Evolutionary conservation across 1,140 invertebrate genomes (phyloP).

Genomic region (Saccostrea cuccullata): DNA sequence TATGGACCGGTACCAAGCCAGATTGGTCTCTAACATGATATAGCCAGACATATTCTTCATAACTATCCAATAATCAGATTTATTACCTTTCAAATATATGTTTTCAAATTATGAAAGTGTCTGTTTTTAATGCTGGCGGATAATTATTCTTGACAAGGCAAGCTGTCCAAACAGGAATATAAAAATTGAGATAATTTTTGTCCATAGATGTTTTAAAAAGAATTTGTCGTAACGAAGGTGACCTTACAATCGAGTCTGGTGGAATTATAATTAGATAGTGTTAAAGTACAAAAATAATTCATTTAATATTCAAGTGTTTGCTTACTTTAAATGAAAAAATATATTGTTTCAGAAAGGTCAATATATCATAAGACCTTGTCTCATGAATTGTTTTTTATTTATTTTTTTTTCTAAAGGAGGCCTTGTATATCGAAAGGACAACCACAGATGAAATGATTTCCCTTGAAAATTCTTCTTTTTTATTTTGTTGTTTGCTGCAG

Average conservation of each 20-base stretch:
- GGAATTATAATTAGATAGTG: not conserved
- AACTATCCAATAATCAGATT: slow-evolving; percentile 25
- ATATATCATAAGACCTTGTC: too few species aligned
- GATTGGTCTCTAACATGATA: not conserved
- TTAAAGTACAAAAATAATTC: slow-evolving; percentile 7
- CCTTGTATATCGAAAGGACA: too few species aligned
- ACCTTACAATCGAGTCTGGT: not conserved
- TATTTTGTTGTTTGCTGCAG: too few species aligned
- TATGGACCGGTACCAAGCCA: not conserved
- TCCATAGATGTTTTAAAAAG: not conserved
- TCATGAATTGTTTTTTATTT: too few species aligned
- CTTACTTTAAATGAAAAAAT: too few species aligned
- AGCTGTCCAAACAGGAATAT: slow-evolving; percentile 4
- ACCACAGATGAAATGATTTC: too few species aligned
- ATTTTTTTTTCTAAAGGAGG: too few species aligned
- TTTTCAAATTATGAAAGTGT: slow-evolving; percentile 21
- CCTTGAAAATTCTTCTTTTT: too few species aligned
- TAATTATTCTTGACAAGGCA: slow-evolving; percentile 23
- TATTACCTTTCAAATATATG: slow-evolving; percentile 8
- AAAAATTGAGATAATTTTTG: slow-evolving; percentile 1
- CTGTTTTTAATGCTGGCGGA: slow-evolving; percentile 12
- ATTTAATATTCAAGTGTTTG: not conserved
- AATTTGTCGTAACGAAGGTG: slow-evolving; percentile 6
- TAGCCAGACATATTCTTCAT: slow-evolving; percentile 24
- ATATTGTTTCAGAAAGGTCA: too few species aligned